These are phyloP conservation scores for Ara ararauna DNA, from an alignment of 2,797 vertebrate genomes.

Conservation along the genomic window DNA sequence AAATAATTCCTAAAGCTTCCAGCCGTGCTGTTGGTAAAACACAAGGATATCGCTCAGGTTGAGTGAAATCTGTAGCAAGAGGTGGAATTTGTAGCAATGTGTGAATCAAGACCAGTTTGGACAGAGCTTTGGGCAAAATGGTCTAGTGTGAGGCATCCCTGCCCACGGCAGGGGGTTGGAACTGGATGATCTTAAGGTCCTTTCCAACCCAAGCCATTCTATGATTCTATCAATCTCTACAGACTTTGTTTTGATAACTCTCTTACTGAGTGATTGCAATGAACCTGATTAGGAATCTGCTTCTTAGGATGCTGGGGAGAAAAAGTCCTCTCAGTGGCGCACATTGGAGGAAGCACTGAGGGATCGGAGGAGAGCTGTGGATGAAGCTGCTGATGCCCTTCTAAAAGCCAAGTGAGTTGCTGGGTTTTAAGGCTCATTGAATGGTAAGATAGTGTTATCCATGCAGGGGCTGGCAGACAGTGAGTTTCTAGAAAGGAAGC, in stretches of 20 bases:
- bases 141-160: not conserved
- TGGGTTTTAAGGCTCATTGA: not conserved
- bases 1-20: not conserved
- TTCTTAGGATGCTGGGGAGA: slow-evolving; percentile 82
- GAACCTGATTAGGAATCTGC: not conserved
- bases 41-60: not conserved
- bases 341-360: slow-evolving; percentile 88
- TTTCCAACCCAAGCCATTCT: not conserved
- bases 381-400: slow-evolving; percentile 86
- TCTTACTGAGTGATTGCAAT: not conserved
- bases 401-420: slow-evolving; percentile 89
- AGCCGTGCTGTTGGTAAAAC: not conserved
- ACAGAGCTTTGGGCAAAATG: not conserved
- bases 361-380: slow-evolving; percentile 84
- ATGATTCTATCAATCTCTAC: not conserved
- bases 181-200: not conserved
- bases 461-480: not conserved
- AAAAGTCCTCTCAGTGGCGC: slow-evolving; percentile 91
- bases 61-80: not conserved
- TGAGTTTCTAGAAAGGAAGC: not conserved
- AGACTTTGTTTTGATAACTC: not conserved
- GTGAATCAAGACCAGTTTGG: not conserved
- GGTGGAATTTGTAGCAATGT: not conserved
- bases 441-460: not conserved
- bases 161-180: not conserved